phyloP scores from a whole-genome alignment of 2,888 invertebrate genomes.

The Drosophila subquinaria region DNA sequence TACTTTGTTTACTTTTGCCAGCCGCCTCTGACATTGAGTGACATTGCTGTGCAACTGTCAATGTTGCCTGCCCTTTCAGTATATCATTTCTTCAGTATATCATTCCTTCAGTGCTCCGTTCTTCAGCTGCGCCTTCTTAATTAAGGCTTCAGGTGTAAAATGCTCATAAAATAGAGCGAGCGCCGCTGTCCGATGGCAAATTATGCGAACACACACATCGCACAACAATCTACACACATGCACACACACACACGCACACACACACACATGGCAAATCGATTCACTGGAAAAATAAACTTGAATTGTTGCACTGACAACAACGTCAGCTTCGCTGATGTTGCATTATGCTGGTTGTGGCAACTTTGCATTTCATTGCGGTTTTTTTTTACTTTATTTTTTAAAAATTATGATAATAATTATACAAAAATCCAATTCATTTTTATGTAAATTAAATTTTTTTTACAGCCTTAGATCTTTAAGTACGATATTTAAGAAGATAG shows the following conservation, averaged over 20 bases:
- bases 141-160: conserved; percentile 79
- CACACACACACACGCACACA: conserved; percentile 6
- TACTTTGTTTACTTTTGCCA: conserved; percentile 35
- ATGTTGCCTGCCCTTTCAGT: conserved; percentile 44
- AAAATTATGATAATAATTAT: background rate
- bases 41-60: conserved; percentile 73
- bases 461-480: background rate
- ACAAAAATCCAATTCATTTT: background rate
- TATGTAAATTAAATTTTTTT: background rate
- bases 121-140: conserved; percentile 63
- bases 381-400: background rate
- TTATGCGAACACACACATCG: conserved; percentile 66
- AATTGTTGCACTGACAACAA: conserved; percentile 42
- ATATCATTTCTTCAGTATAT: conserved; percentile 23
- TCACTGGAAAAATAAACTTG: conserved; percentile 66
- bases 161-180: conserved; percentile 63
- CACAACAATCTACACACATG: background rate
- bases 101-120: conserved; percentile 16
- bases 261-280: conserved; percentile 59
- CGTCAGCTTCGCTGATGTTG: conserved; percentile 16
- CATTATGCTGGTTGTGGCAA: conserved; percentile 18
- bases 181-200: conserved; percentile 44
- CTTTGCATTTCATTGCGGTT: background rate
- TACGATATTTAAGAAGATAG: too few relatives aligned
- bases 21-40: conserved; percentile 75